phyloP scores from a whole-genome alignment of 2,113 vertebrate genomes.

The Mungos mungo region DNA sequence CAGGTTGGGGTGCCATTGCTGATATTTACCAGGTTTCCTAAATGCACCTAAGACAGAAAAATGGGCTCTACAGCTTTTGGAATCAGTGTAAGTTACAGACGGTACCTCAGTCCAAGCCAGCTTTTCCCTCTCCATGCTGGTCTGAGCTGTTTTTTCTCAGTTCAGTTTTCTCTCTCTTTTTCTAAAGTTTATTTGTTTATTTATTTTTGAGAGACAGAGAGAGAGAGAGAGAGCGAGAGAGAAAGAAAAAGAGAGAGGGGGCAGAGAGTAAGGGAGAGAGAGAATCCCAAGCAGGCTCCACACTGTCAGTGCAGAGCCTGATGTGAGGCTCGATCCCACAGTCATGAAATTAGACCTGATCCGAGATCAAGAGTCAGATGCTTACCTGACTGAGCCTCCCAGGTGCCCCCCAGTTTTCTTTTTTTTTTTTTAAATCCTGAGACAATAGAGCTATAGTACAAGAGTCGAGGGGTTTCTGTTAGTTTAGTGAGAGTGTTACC shows the following conservation, averaged over 20 bases:
- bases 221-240: too few relatives aligned
- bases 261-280: too few relatives aligned
- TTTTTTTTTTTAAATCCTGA: not conserved
- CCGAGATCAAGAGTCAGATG: too few relatives aligned
- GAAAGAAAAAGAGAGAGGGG: too few relatives aligned
- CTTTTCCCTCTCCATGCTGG: not conserved
- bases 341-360: too few relatives aligned
- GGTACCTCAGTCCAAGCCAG: not conserved
- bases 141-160: not conserved
- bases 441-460: not conserved
- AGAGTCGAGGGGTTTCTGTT: not conserved
- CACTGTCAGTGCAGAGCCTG: too few relatives aligned
- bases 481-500: not conserved
- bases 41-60: not conserved
- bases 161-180: not conserved
- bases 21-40: constrained; percentile 23
- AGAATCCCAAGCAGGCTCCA: too few relatives aligned
- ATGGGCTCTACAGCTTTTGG: not conserved
- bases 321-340: too few relatives aligned
- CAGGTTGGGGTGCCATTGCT: not conserved
- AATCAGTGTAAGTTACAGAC: not conserved
- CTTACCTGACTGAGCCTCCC: too few relatives aligned
- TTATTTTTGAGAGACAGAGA: too few relatives aligned
- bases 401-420: too few relatives aligned
- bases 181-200: too few relatives aligned